phyloP scores from a whole-genome alignment of 2,888 invertebrate species.

The Ditylenchus weischeri region DNA sequence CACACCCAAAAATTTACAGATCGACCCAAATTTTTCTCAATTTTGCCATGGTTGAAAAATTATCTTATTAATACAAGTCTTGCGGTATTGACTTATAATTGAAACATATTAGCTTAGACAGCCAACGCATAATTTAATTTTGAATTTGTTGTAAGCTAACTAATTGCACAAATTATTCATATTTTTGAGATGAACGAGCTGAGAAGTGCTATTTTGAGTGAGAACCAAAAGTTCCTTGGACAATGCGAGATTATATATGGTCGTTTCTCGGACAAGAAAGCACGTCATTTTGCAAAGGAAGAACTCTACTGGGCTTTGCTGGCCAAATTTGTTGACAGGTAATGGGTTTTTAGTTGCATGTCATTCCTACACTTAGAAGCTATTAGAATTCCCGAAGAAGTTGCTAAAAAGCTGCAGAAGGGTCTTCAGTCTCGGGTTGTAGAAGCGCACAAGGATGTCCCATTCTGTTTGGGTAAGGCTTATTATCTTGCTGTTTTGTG shows the following conservation, averaged over 20 bases:
- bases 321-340: conserved; percentile 10
- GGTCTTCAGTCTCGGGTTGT: background rate
- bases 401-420: background rate
- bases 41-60: too few species aligned
- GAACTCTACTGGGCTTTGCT: conserved; percentile 3
- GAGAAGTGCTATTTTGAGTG: conserved; percentile 4
- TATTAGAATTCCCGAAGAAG: background rate
- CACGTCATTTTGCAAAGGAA: background rate
- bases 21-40: too few species aligned
- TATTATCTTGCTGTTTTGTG: too few species aligned
- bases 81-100: background rate
- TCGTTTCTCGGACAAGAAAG: conserved; percentile 1
- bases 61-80: too few species aligned
- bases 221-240: background rate
- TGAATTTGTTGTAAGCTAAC: too few species aligned
- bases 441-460: conserved; percentile 7
- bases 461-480: background rate
- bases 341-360: background rate
- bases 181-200: background rate
- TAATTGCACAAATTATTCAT: too few species aligned
- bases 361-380: background rate
- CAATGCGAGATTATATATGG: conserved; percentile 2
- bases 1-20: too few species aligned
- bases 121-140: too few species aligned
- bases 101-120: background rate